Evolutionary conservation across 2,797 vertebrate species (phyloP).

Genomic region (Enteromius treurensis): DNA sequence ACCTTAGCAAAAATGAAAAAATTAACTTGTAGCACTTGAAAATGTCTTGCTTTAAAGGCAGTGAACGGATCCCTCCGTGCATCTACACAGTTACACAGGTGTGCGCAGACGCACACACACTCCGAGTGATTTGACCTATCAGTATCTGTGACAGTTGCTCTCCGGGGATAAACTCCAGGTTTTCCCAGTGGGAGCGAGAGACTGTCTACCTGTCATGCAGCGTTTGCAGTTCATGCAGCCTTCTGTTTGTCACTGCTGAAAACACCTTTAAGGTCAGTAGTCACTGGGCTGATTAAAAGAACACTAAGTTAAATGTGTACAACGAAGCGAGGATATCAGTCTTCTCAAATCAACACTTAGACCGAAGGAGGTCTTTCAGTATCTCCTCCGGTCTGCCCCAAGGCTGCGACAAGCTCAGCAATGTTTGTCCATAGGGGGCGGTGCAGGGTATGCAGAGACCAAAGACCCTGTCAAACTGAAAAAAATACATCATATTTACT

Average conservation of each 20-base stretch:
- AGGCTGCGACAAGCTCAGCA: slow-evolving; percentile 4
- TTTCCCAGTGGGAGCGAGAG: slow-evolving; percentile 61
- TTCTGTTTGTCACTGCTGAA: slow-evolving; percentile 27
- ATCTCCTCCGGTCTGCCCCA: slow-evolving; percentile 7
- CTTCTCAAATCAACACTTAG: slow-evolving; percentile 2
- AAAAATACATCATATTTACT: slow-evolving; percentile 61
- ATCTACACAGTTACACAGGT: slow-evolving; percentile 50
- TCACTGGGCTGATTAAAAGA: slow-evolving; percentile 29
- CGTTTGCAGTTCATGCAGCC: slow-evolving; percentile 50
- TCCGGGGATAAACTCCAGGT: slow-evolving; percentile 59
- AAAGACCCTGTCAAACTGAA: slow-evolving; percentile 46
- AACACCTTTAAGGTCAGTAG: slow-evolving; percentile 21
- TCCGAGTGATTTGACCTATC: slow-evolving; percentile 59
- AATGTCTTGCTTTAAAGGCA: slow-evolving; percentile 33
- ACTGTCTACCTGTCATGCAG: slow-evolving; percentile 62
- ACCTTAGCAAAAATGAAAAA: background rate
- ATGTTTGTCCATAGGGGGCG: slow-evolving; percentile 8
- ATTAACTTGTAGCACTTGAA: background rate
- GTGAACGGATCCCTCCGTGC: slow-evolving; percentile 10
- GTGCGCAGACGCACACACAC: slow-evolving; percentile 44
- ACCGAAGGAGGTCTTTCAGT: background rate
- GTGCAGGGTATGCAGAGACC: background rate
- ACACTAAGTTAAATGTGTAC: slow-evolving; percentile 3
- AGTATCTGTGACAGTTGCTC: slow-evolving; percentile 68
- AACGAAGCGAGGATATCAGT: background rate